Evolutionary conservation across 2,888 invertebrate genomes (phyloP).

Genomic region (Andrena minutula): DNA sequence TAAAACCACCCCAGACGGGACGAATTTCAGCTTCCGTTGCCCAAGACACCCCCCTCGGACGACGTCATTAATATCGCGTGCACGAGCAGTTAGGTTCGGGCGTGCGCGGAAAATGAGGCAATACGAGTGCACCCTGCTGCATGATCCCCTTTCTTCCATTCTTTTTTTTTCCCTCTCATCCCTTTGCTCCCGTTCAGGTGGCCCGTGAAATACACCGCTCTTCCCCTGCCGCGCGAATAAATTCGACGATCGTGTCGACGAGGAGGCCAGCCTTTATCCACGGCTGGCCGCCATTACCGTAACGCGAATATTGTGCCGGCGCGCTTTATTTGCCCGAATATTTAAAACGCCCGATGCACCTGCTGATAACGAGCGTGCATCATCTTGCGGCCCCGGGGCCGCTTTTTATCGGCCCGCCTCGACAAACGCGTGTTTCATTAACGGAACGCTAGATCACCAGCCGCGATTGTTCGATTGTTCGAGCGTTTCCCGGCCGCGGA

Average conservation of each 20-base stretch:
- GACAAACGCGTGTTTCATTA: conserved; percentile 37
- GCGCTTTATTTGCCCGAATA: conserved; percentile 41
- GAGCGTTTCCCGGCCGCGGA: not conserved
- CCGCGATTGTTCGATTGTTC: conserved; percentile 1
- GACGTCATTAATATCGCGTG: conserved; percentile 42
- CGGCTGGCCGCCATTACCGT: conserved; percentile 30
- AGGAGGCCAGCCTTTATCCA: conserved; percentile 26
- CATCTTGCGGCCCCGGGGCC: conserved; percentile 28
- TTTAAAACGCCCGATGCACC: conserved; percentile 49
- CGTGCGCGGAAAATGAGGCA: conserved; percentile 12
- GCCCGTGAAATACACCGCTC: conserved; percentile 28
- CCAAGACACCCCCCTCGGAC: conserved; percentile 12
- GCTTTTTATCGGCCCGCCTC: conserved; percentile 17
- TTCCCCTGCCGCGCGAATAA: conserved; percentile 12
- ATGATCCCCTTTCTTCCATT: conserved; percentile 28
- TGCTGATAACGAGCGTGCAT: conserved; percentile 53
- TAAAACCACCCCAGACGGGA: not conserved
- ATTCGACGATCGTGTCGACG: conserved; percentile 46
- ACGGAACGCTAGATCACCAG: conserved; percentile 1
- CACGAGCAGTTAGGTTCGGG: conserved; percentile 40
- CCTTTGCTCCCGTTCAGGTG: not conserved
- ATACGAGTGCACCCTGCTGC: conserved; percentile 12
- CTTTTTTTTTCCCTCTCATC: not conserved
- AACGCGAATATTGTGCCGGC: conserved; percentile 22
- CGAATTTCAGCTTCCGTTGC: conserved; percentile 10